phyloP scores from a whole-genome alignment of 92 coral and sea anemone species.

The Pocillopora meandrina region DNA sequence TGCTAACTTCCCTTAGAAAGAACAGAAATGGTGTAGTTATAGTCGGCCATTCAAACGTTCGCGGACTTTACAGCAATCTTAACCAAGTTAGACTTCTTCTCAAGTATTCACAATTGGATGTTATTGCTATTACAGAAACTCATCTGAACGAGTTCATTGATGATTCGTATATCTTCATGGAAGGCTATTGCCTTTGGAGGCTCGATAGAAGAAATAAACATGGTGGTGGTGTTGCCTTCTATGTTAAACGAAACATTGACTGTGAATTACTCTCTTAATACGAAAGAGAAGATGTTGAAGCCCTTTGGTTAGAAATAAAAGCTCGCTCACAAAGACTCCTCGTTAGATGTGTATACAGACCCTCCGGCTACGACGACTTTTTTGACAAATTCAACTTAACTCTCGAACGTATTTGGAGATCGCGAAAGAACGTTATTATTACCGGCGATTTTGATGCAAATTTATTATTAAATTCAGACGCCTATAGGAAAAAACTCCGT shows the following conservation, averaged over 20 bases:
- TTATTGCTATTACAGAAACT: constrained; percentile 30
- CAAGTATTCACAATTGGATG: constrained; percentile 28
- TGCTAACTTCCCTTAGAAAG: constrained; percentile 16
- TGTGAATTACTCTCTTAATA: constrained; percentile 29
- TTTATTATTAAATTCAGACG: constrained; percentile 5
- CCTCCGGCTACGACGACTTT: background rate
- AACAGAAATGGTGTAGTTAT: constrained; percentile 1
- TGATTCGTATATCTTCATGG: constrained; percentile 15
- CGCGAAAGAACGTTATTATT: constrained; percentile 30
- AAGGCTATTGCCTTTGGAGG: constrained; percentile 34
- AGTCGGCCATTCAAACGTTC: constrained; percentile 35
- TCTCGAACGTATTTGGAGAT: constrained; percentile 16
- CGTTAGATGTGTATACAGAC: too few relatives aligned
- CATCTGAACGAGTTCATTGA: constrained; percentile 18
- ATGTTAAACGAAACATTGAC: constrained; percentile 31
- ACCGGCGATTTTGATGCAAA: constrained; percentile 29
- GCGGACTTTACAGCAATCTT: constrained; percentile 21
- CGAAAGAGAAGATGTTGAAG: background rate
- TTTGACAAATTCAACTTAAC: constrained; percentile 8
- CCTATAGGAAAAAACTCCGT: constrained; percentile 16
- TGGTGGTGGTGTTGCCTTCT: constrained; percentile 39
- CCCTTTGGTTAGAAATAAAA: too few relatives aligned
- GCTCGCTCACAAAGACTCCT: too few relatives aligned
- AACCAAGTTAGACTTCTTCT: constrained; percentile 32
- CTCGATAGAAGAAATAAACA: constrained; percentile 23